Base-by-base conservation (phyloP, 2,888 invertebrate genomes). In the Heteromurus nitidus region DNA sequence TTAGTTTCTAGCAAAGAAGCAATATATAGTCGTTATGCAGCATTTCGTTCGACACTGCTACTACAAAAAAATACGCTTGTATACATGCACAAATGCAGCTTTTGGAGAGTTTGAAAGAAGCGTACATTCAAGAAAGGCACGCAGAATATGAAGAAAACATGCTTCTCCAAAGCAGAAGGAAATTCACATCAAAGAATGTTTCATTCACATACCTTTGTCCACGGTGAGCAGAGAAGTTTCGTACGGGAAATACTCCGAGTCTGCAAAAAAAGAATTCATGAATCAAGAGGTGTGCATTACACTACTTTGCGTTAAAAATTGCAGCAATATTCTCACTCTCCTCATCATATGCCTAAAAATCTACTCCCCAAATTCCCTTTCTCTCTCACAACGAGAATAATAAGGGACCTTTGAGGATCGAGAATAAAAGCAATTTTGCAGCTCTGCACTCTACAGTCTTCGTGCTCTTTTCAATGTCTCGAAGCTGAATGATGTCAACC, bases 241-340 rank as follows among this genome's bases (percentile, higher is more conserved):
- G 65, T 82, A 82, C 28, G 82, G 82, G 64, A 82, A 79, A 69
- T 74, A 75, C 53, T 80, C 82, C 9, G 79, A 82, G 31, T 82
- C 82, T 82, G 65, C 11, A 28, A 53, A 65, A 62, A 75, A 44
- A 58, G 24, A 68, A 55, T 50, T 24, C 53, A 26, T n/a, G 58
- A 58, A 31, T 70, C 30, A 28, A 18, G 24, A 70, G 18, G 24
- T 67, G 24, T 36, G 58, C 16, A 55, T 70, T 58, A 58, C n/a
- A n/a, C 20, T 9, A 22, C 30, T 36, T 36, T 42, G 22, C 30
- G n/a, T 72, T 30, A n/a, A 47, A 24, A 30, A 28, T 13, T 28
- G 18, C 28, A n/a, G 28, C 3, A 9, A 2, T 9, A 28, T 60
- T 24, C 60, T 28, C 60, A 3, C n/a, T 13, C n/a, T 24, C 13